These are phyloP conservation scores for Creontiades dilutus DNA, from an alignment of 2,888 invertebrate species.

Conservation along the genomic window DNA sequence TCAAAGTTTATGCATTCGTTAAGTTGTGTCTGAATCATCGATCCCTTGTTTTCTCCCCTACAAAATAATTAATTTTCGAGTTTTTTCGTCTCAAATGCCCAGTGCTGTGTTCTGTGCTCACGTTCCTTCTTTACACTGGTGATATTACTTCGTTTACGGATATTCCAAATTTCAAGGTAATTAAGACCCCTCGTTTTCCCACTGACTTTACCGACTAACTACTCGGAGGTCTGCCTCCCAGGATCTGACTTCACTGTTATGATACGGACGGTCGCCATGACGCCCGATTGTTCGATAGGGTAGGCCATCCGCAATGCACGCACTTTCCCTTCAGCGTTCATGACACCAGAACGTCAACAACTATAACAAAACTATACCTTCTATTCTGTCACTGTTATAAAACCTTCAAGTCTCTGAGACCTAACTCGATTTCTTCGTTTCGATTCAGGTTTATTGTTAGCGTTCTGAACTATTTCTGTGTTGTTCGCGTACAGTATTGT, in stretches of 20 bases:
- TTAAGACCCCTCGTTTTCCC: background rate
- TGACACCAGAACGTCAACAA: constrained; percentile 11
- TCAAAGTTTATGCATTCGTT: constrained; percentile 54
- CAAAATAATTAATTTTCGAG: constrained; percentile 46
- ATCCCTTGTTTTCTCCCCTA: constrained; percentile 57
- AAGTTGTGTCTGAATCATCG: constrained; percentile 43
- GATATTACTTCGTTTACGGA: constrained; percentile 3
- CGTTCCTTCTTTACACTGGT: background rate
- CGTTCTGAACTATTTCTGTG: background rate
- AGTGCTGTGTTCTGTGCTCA: constrained; percentile 37
- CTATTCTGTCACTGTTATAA: background rate
- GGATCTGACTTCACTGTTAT: constrained; percentile 31
- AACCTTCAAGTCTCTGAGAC: background rate
- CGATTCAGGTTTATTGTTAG: background rate
- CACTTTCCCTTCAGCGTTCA: background rate
- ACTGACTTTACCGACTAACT: background rate
- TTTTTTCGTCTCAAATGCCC: background rate
- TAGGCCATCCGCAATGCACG: constrained; percentile 55
- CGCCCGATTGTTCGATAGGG: constrained; percentile 67
- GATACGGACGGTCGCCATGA: constrained; percentile 65
- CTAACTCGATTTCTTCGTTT: background rate
- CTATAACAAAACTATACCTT: background rate
- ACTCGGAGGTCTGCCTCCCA: background rate
- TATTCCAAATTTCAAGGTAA: constrained; percentile 31
- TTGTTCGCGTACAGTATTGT: background rate